These are phyloP conservation scores for Andinoacara biseriatus DNA, from an alignment of 2,113 vertebrate species.

Conservation along the genomic window DNA sequence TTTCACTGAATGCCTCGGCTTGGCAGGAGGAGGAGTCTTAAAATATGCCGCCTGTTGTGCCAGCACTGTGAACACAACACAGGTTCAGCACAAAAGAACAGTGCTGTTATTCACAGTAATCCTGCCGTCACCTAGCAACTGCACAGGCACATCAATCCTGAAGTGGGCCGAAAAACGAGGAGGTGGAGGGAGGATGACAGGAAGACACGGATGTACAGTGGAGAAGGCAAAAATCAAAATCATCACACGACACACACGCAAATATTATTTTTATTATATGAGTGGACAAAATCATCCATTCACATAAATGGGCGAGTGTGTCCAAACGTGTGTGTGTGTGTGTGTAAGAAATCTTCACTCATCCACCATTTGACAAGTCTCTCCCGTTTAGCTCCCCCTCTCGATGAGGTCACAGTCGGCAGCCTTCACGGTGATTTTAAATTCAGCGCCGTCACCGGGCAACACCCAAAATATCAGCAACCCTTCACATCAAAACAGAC, in stretches of 20 bases:
- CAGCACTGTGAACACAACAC: constrained; percentile 61
- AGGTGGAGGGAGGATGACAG: not conserved
- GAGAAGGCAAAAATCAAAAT: not conserved
- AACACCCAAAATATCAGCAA: not conserved
- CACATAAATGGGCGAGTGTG: too few species aligned
- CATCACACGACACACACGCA: not conserved
- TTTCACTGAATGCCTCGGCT: constrained; percentile 32
- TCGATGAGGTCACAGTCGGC: not conserved
- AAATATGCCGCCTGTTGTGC: constrained; percentile 59
- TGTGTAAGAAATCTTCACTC: not conserved
- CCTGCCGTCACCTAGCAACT: constrained; percentile 72
- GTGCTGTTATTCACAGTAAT: constrained; percentile 69
- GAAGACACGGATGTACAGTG: not conserved
- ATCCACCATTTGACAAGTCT: not conserved
- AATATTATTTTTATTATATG: too few species aligned
- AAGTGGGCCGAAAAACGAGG: constrained; percentile 26
- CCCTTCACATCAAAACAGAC: not conserved
- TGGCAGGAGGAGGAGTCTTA: constrained; percentile 12
- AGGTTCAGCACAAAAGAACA: constrained; percentile 67
- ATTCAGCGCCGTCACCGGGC: not conserved
- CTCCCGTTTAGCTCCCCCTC: not conserved
- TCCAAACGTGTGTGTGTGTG: too few species aligned
- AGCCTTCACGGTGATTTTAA: not conserved
- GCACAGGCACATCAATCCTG: constrained; percentile 50
- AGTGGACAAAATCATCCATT: too few species aligned